These are phyloP conservation scores for Ceryle rudis DNA, from an alignment of 2,797 vertebrate genomes.

Conservation along the genomic window DNA sequence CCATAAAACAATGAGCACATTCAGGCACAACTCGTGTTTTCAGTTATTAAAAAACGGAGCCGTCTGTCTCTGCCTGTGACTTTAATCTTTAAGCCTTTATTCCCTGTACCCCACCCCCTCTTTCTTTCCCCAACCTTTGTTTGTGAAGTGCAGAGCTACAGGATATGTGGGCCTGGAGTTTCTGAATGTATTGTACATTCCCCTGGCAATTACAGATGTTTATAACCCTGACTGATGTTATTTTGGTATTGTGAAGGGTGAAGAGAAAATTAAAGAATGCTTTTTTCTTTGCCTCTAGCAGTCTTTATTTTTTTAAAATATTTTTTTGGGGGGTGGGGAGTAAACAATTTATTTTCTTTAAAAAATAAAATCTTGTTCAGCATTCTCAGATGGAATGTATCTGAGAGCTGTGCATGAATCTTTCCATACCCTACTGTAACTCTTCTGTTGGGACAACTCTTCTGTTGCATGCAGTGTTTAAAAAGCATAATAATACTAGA, in stretches of 20 bases:
- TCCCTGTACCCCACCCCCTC: constrained; percentile 75
- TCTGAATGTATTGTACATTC: constrained; percentile 71
- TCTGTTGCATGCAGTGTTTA: background rate
- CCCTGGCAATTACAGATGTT: constrained; percentile 74
- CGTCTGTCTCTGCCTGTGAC: constrained; percentile 84
- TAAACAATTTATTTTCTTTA: background rate
- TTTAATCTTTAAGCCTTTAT: constrained; percentile 87
- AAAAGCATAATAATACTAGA: background rate
- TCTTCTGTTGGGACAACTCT: background rate
- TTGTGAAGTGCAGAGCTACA: constrained; percentile 75
- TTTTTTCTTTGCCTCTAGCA: constrained; percentile 33
- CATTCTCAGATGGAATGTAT: background rate
- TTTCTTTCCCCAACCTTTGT: constrained; percentile 79
- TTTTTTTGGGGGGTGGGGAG: background rate
- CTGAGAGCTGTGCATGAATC: background rate
- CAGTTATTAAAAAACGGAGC: constrained; percentile 87
- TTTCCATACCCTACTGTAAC: background rate
- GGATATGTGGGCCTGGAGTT: constrained; percentile 75
- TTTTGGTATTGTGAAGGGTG: constrained; percentile 65
- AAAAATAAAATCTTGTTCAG: background rate
- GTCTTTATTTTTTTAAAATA: background rate
- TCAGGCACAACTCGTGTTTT: constrained; percentile 85
- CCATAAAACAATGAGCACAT: constrained; percentile 85
- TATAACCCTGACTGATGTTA: constrained; percentile 69
- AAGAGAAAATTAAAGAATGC: constrained; percentile 46